Percentiles rank a stretch among this genome's conserved stretches.
Conservation (phyloP, 2,113 vertebrate species). For the Varanus komodoensis region DNA sequence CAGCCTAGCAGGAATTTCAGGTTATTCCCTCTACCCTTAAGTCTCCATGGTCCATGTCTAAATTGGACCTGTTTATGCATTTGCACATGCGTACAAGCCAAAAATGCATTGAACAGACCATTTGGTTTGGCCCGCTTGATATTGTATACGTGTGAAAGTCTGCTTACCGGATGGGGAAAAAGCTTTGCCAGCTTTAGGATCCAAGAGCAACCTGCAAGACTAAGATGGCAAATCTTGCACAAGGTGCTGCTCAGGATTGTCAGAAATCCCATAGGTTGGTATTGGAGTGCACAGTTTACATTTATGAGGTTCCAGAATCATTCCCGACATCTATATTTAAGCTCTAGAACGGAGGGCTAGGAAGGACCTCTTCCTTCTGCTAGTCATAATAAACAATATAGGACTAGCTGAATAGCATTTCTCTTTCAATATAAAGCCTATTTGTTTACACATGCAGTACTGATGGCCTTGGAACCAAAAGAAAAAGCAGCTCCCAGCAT, state of each 20-base stretch:
- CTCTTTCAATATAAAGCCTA: neutral
- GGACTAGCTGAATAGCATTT: neutral
- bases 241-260: neutral
- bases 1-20: too few relatives aligned
- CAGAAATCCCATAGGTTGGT: neutral
- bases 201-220: neutral
- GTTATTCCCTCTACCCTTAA: too few relatives aligned
- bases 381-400: neutral
- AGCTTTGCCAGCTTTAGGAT: neutral
- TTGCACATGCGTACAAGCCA: too few relatives aligned
- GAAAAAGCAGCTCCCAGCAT: neutral
- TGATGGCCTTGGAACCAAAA: neutral
- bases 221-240: neutral
- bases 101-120: too few relatives aligned
- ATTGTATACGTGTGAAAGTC: too few relatives aligned
- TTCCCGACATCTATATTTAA: neutral
- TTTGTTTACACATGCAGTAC: neutral
- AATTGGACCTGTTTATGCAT: too few relatives aligned
- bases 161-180: neutral
- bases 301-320: neutral
- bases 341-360: too few relatives aligned
- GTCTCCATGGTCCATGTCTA: neutral
- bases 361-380: neutral
- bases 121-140: too few relatives aligned
- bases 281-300: neutral